Percentiles rank a stretch among this genome's conserved stretches.
Evolutionary conservation across 2,113 vertebrate species (phyloP).

Genomic region (Falcunculus frontatus): DNA sequence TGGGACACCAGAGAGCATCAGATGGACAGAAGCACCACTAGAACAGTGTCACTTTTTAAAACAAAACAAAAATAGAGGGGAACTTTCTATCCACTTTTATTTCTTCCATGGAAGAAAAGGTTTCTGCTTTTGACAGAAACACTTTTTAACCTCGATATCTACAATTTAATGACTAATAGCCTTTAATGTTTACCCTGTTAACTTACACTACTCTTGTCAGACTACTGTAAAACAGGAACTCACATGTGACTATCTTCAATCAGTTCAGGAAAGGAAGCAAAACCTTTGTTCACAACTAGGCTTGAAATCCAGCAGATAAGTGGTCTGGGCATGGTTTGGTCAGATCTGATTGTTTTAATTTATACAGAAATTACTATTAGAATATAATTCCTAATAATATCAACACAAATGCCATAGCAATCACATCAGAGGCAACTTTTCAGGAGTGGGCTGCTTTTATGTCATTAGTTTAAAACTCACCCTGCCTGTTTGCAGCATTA

Average conservation of each 20-base stretch:
- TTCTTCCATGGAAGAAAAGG: background rate
- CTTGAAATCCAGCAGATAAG: background rate
- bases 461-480: background rate
- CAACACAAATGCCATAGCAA: background rate
- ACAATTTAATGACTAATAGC: background rate
- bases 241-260: background rate
- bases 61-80: background rate
- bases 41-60: background rate
- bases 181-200: background rate
- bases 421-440: background rate
- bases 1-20: background rate
- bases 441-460: background rate
- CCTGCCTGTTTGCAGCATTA: background rate
- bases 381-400: background rate
- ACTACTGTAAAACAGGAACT: background rate
- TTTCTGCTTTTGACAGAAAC: background rate
- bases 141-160: background rate
- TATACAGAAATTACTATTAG: background rate
- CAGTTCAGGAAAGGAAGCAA: background rate
- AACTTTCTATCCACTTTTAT: background rate
- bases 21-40: background rate
- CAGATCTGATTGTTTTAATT: background rate
- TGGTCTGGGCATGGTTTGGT: background rate
- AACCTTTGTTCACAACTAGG: rapidly evolving
- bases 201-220: background rate